Evolutionary conservation across 1,140 invertebrate species (phyloP), one percentile per base, ranked within the genome.

Genomic region (Drosophila punjabiensis): DNA sequence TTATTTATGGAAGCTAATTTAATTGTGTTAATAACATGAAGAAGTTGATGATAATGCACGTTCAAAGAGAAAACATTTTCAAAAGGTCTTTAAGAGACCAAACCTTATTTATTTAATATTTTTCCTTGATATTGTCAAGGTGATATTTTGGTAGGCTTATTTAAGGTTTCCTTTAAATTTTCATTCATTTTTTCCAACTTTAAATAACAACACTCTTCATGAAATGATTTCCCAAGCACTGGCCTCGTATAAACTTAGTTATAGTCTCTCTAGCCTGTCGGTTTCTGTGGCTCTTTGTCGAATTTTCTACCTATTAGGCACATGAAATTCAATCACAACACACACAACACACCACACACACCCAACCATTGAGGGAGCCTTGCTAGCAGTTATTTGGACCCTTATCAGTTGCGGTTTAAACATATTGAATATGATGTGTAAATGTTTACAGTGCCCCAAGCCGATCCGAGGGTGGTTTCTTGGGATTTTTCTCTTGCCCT

Each of bases 291-390:
- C 71, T 61, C 83, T 90, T 78, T 91, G 79, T 83, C 80, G 68
- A 82, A 90, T 91, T 91, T 90, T 91, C 87, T 91, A 90, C 83
- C 82, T 87, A 90, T 90, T 90, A 87, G 55, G 74, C 87, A 90
- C 82, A 87, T 91, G 82, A 90, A 90, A 91, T 90, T 90, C 87
- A 91, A 90, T 90, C 87, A 83, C 79, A 82, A 66, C 67, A 59
- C 55, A 80, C 50, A 73, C 55, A 70, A 71, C 47, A 58, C 24
- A 62, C 33, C 62, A 63, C 37, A 67, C 60, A 50, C 53, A 64
- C 37, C 60, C 59, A 20, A 30, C 35, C 50, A 13, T 18, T 18
- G 13, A 28, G n/a, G 33, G 33, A 67, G 39, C 41, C 62, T 16
- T 56, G 37, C 73, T 33, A 63, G 41, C 53, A 82, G 70, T 79